These are phyloP conservation scores for Bettongia penicillata DNA, from an alignment of 2,113 vertebrate species.

Conservation along the genomic window DNA sequence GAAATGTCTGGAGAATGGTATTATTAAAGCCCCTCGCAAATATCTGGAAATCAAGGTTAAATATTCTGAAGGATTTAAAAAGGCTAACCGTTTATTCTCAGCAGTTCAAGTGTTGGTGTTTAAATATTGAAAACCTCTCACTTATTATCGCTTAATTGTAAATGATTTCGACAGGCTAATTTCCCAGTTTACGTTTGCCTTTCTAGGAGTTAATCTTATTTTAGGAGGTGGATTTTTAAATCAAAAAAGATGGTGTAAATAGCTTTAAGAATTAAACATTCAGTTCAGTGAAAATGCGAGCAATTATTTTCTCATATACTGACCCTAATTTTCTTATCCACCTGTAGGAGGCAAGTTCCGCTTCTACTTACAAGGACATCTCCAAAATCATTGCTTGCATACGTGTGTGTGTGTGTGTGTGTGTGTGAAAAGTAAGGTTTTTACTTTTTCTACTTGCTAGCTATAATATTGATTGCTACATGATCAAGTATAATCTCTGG, in stretches of 20 bases:
- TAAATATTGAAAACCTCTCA: constrained; percentile 20
- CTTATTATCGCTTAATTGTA: constrained; percentile 45
- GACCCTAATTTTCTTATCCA: not conserved
- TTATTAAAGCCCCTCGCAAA: not conserved
- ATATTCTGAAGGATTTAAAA: constrained; percentile 14
- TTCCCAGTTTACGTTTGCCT: constrained; percentile 44
- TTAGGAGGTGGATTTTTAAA: constrained; percentile 51
- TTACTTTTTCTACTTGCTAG: not conserved
- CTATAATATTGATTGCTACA: not conserved
- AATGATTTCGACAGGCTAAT: constrained; percentile 49
- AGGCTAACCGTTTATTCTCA: constrained; percentile 26
- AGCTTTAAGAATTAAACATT: constrained; percentile 42
- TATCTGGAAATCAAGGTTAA: not conserved
- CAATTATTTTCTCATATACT: not conserved
- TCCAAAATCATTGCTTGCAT: not conserved
- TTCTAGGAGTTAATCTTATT: constrained; percentile 57
- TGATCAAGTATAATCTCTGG: not conserved
- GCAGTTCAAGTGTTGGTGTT: constrained; percentile 8
- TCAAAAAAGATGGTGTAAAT: constrained; percentile 41
- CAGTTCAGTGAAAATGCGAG: not conserved
- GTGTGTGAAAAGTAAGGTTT: not conserved
- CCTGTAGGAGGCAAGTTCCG: not conserved
- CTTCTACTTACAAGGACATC: not conserved
- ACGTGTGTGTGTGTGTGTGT: too few relatives aligned
- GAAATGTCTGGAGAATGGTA: not conserved